Evolutionary conservation across 1,140 invertebrate genomes (phyloP).

Genomic region (Medauroidea extradentata): DNA sequence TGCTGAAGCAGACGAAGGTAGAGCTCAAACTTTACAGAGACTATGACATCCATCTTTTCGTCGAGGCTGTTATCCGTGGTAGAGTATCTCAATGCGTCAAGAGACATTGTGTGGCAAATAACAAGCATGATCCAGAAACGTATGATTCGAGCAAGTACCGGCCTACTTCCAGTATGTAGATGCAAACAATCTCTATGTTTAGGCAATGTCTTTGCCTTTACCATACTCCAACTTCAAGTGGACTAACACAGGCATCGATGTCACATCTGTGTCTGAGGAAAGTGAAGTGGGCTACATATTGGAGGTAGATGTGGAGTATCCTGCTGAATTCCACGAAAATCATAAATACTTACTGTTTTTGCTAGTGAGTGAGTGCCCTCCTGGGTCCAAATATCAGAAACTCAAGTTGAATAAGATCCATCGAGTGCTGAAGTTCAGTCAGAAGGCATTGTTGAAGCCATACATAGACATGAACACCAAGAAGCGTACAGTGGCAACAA

Average conservation of each 20-base stretch:
- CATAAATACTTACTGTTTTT: constrained; percentile 50
- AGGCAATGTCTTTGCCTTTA: constrained; percentile 43
- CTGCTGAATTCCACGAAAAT: constrained; percentile 43
- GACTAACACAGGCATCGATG: constrained; percentile 31
- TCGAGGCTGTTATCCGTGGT: constrained; percentile 33
- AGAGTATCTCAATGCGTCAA: constrained; percentile 34
- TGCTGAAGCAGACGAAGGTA: too few species aligned
- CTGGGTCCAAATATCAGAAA: too few species aligned
- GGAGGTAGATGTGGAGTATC: constrained; percentile 41
- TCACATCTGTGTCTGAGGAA: constrained; percentile 38
- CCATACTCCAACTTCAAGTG: constrained; percentile 41
- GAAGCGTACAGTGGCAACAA: too few species aligned
- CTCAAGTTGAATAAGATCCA: too few species aligned
- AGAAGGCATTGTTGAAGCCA: too few species aligned
- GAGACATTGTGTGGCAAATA: constrained; percentile 44
- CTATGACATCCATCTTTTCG: constrained; percentile 41
- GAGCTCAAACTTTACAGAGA: constrained; percentile 47
- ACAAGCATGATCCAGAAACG: constrained; percentile 38
- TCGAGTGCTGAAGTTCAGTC: too few species aligned
- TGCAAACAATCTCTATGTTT: constrained; percentile 53
- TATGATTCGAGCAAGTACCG: constrained; percentile 37
- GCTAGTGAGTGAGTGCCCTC: neutral
- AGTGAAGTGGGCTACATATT: constrained; percentile 47
- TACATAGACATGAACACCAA: too few species aligned
- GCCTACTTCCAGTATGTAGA: constrained; percentile 47